A percentile compares a stretch with the other conserved stretches of the same genome.
Conservation (phyloP, 2,888 invertebrate genomes). For the Hirtodrosophila confusa region DNA sequence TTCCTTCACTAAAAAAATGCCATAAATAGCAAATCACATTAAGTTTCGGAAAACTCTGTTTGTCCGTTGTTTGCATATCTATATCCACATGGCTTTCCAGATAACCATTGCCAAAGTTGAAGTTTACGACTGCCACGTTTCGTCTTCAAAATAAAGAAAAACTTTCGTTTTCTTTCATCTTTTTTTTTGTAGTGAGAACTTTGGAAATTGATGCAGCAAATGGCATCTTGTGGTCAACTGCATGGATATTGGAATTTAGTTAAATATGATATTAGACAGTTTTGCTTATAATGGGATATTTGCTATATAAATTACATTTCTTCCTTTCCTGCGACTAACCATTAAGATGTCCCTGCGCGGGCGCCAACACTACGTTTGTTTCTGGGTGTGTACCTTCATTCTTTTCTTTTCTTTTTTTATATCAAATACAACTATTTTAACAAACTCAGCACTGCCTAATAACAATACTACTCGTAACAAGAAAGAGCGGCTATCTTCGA, state of each 20-base stretch:
- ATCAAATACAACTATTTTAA: too few relatives aligned
- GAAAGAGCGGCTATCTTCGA: too few relatives aligned
- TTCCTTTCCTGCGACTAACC: neutral
- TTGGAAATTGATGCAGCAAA: constrained; percentile 24
- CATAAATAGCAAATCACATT: constrained; percentile 80
- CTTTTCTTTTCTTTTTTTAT: too few relatives aligned
- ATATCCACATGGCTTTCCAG: constrained; percentile 53
- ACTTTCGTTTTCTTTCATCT: constrained; percentile 33
- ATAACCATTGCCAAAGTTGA: constrained; percentile 71
- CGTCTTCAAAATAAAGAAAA: constrained; percentile 14
- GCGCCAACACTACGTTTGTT: neutral
- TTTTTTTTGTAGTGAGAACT: constrained; percentile 29
- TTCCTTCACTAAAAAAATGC: constrained; percentile 45
- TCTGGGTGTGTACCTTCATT: too few relatives aligned
- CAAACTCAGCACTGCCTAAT: too few relatives aligned
- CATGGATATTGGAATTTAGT: constrained; percentile 7
- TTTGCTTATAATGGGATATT: too few relatives aligned
- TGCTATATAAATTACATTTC: too few relatives aligned
- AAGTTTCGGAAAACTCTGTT: constrained; percentile 67
- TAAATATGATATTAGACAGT: neutral
- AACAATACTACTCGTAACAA: too few relatives aligned
- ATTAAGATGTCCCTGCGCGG: neutral
- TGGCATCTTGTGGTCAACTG: constrained; percentile 23
- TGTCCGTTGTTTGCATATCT: constrained; percentile 61
- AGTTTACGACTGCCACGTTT: constrained; percentile 71